Evolutionary conservation across 2,797 vertebrate species (phyloP).

Genomic region (Sciurus vulgaris): DNA sequence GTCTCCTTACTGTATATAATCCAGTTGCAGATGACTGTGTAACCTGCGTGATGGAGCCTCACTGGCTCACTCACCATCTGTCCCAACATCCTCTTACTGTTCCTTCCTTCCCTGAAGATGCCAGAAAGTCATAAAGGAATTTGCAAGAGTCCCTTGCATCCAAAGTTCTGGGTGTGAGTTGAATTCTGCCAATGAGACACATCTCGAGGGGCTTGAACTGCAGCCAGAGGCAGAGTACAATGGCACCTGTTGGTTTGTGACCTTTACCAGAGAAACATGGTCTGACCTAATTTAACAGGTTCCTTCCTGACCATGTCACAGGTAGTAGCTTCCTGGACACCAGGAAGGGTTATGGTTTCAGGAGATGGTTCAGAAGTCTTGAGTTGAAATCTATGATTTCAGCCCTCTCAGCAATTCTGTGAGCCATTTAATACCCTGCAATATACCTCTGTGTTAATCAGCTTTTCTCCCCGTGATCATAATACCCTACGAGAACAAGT

Average conservation of each 20-base stretch:
- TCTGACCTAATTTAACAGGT: not conserved
- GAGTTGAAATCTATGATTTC: not conserved
- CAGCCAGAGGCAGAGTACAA: not conserved
- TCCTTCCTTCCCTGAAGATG: not conserved
- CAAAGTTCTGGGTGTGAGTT: not conserved
- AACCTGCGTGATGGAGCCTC: not conserved
- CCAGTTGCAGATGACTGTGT: not conserved
- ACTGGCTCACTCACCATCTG: not conserved
- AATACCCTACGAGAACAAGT: no score
- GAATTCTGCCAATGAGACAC: not conserved
- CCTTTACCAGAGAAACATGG: not conserved
- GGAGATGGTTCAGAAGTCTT: not conserved
- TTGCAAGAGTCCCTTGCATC: not conserved
- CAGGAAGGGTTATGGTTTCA: not conserved
- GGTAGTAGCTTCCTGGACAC: not conserved
- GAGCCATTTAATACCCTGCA: not conserved
- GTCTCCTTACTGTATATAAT: not conserved
- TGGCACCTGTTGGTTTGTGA: not conserved
- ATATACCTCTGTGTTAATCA: not conserved
- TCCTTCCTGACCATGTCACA: not conserved
- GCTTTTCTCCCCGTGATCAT: no score
- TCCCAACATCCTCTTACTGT: not conserved
- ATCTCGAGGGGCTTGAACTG: not conserved
- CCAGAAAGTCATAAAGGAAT: not conserved
- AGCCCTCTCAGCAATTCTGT: not conserved